A percentile compares a stretch with the other conserved stretches of the same genome.
Evolutionary conservation across 2,113 vertebrate genomes (phyloP).

Genomic region (Sminthopsis crassicaudata): DNA sequence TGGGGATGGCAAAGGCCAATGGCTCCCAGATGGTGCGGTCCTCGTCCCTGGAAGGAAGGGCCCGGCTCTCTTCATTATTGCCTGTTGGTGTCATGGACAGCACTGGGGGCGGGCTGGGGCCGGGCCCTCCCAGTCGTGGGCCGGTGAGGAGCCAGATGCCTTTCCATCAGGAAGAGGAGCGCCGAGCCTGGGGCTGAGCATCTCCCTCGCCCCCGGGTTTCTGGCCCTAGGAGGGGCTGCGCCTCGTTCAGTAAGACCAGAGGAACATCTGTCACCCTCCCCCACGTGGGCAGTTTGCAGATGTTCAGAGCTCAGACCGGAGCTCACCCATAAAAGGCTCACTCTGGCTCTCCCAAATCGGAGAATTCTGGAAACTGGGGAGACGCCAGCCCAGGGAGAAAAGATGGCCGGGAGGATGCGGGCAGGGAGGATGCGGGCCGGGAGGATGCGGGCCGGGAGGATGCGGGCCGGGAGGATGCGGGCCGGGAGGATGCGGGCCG

Average conservation of each 20-base stretch:
- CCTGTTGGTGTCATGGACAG: conserved; percentile 79
- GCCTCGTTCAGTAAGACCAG: conserved; percentile 69
- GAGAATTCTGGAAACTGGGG: conserved; percentile 67
- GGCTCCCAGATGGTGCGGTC: conserved; percentile 85
- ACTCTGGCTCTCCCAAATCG: conserved; percentile 64
- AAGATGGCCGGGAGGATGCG: not conserved
- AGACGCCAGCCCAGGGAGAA: conserved; percentile 56
- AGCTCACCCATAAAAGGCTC: conserved; percentile 68
- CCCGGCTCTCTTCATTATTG: conserved; percentile 83
- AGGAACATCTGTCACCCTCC: conserved; percentile 68
- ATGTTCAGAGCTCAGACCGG: conserved; percentile 56
- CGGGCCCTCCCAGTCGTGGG: conserved; percentile 79
- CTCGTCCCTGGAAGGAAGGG: conserved; percentile 82
- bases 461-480: too few species aligned
- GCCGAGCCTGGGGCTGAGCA: conserved; percentile 79
- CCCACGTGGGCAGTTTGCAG: conserved; percentile 66
- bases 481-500: too few species aligned
- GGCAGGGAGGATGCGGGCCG: too few species aligned
- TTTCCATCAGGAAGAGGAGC: conserved; percentile 78
- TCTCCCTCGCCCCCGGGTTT: conserved; percentile 78
- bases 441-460: too few species aligned
- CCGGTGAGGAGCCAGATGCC: conserved; percentile 81
- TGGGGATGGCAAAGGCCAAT: conserved; percentile 85
- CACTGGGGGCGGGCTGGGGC: conserved; percentile 81
- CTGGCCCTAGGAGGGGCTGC: conserved; percentile 65